Conservation (phyloP, 2,797 vertebrate genomes). For the Acrocephalus scirpaceus region DNA sequence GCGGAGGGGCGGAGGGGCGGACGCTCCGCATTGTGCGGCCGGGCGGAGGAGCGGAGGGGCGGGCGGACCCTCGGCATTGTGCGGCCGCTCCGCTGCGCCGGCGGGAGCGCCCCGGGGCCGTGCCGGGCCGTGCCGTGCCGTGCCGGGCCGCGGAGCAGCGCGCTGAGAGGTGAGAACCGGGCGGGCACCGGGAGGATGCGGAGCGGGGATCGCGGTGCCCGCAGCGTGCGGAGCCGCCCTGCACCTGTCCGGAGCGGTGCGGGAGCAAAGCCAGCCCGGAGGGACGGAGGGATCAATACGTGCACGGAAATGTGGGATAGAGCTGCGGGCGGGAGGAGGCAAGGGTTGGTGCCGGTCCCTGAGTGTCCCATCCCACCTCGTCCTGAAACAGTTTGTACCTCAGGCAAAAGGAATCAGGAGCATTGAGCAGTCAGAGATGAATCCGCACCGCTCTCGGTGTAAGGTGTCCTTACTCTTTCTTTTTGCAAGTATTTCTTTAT, state of each 20-base stretch:
- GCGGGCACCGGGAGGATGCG: neutral
- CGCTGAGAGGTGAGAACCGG: neutral
- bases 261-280: neutral
- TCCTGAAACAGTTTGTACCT: neutral
- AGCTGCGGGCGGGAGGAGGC: neutral
- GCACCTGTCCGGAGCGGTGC: neutral
- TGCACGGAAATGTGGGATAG: rapidly evolving
- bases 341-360: rapidly evolving
- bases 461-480: neutral
- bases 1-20: neutral
- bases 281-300: rapidly evolving
- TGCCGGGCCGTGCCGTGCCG: too few relatives aligned
- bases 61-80: neutral
- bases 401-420: neutral
- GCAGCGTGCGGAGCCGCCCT: neutral
- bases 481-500: neutral
- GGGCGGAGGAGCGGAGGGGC: neutral
- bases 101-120: neutral
- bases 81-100: neutral
- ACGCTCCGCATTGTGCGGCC: neutral
- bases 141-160: neutral
- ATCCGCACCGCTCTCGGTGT: neutral
- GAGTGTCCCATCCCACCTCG: neutral
- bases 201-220: neutral
- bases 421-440: neutral